These are phyloP conservation scores for Thamnophis sirtalis DNA, from an alignment of 2,113 vertebrate genomes.

Conservation along the genomic window DNA sequence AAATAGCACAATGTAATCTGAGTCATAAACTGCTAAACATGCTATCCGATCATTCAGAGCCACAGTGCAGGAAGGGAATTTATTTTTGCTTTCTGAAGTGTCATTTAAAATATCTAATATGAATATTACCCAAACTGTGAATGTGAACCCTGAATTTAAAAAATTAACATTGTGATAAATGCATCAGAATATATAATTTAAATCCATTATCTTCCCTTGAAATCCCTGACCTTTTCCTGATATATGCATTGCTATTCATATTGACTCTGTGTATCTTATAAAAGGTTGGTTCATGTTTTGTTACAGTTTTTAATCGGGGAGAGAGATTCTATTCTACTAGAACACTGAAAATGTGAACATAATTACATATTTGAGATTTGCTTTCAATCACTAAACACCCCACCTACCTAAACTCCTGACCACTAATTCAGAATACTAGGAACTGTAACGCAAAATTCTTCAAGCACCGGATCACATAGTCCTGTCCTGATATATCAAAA, in stretches of 20 bases:
- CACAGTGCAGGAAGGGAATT: constrained; percentile 43
- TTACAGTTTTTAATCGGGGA: background rate
- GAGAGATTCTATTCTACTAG: background rate
- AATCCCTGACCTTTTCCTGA: constrained; percentile 21
- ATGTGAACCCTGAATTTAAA: constrained; percentile 6
- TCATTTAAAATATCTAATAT: constrained; percentile 27
- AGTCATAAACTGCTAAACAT: constrained; percentile 41
- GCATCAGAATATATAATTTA: constrained; percentile 31
- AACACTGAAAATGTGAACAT: background rate
- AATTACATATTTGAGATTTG: background rate
- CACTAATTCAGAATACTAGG: background rate
- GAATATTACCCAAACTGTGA: constrained; percentile 7
- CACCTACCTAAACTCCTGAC: background rate
- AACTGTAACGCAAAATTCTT: background rate
- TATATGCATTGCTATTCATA: constrained; percentile 3
- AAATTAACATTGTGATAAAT: constrained; percentile 26
- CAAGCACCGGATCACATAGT: background rate
- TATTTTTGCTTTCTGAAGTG: constrained; percentile 41
- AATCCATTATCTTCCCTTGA: constrained; percentile 12
- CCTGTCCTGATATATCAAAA: background rate
- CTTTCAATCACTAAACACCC: background rate
- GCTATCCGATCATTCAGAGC: constrained; percentile 51
- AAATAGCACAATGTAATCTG: constrained; percentile 42
- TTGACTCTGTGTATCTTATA: background rate
- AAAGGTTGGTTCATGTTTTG: background rate